Evolutionary conservation across 2,888 invertebrate species (phyloP), one percentile per base, ranked within the genome.

Genomic region (Pardosa pseudoannulata): DNA sequence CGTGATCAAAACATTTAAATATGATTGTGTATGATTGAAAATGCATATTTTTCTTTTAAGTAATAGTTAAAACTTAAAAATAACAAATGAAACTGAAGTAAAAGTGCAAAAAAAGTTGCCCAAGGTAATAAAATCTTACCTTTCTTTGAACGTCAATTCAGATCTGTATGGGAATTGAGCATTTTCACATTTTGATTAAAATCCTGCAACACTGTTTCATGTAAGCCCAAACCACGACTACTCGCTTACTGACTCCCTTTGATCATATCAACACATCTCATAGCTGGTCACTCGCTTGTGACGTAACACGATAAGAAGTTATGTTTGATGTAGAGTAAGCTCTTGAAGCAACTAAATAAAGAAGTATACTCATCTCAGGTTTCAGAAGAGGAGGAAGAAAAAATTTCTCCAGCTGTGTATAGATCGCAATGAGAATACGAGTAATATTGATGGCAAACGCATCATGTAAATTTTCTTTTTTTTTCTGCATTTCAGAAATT

Each of bases 241-340:
- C 67, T 32, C 28, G n/a, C 31, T 36, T 32, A 67, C 67, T 67
- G 67, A 67, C 67, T 31, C 36, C 31, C 11, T 67, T 67, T 32
- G 83, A 78, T 82, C 71, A 39, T 76, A 83, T 83, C 76, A 76
- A 72, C 64, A 73, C 82, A 83, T 83, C 83, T 78, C 50, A 74
- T 68, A 78, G 83, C 73, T 83, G 83, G 83, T 83, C 83, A 83
- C 64, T 83, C 56, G 16, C 67, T 67, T 56, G 72, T 83, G 83
- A 83, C 83, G 83, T 83, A 76, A 83, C 67, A 29, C 11, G 56
- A 70, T 62, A 81, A 75, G 62, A 56, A 46, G 46, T 36, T 56
- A 39, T 72, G 19, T 64, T n/a, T 29, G 70, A 76, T 46, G 56
- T 70, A 28, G 65, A 46, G 41, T 70, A 68, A 36, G 39, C 74